Base-by-base conservation (phyloP, 2,888 invertebrate species). In the Calameuta filiformis region DNA sequence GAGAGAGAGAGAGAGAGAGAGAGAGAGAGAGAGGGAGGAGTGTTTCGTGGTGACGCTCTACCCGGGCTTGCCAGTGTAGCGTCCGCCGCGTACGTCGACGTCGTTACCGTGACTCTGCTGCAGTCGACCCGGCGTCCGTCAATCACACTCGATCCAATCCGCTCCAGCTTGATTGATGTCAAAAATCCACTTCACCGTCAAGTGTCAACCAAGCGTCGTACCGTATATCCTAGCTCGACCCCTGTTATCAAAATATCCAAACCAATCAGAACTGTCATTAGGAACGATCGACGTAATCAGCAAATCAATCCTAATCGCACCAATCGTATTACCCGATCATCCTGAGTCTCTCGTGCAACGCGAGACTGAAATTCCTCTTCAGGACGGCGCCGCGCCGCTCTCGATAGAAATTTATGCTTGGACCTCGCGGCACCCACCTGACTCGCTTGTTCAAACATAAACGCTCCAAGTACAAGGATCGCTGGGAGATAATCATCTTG, bases 51-150 rank as follows among this genome's bases (percentile, higher is more conserved):
- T 79, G 78, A 77, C 83, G 78, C 76, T 79, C 81, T 81, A 82
- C 81, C 86, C 86, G 83, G 86, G 84, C 86, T 81, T 81, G 81
- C 81, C 85, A 86, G 86, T 86, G 83, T 85, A 81, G 82, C 85
- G 86, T 83, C 85, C 85, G 84, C 83, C 80, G 84, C 84, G 84
- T 83, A 86, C 79, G 76, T 76, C 82, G 78, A 80, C 76, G 82
- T 80, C 76, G 35, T 68, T 12, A 23, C 75, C 15, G 33, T 73
- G 31, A 40, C 23, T 40, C 12, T 40, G 4, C 40, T 40, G 40
- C 40, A 15, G 15, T 40, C 15, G 15, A 40, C 37, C 37, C 37
- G 37, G 15, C 15, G 4, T 15, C 12, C 37, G 15, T 40, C 40
- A 15, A 40, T 40, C 15, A 4, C 15, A 15, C 15, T 40, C 40